Percentiles rank a stretch among this genome's conserved stretches.
Conservation (phyloP, 2,113 vertebrate genomes). For the Neolamprologus tretocephalus region DNA sequence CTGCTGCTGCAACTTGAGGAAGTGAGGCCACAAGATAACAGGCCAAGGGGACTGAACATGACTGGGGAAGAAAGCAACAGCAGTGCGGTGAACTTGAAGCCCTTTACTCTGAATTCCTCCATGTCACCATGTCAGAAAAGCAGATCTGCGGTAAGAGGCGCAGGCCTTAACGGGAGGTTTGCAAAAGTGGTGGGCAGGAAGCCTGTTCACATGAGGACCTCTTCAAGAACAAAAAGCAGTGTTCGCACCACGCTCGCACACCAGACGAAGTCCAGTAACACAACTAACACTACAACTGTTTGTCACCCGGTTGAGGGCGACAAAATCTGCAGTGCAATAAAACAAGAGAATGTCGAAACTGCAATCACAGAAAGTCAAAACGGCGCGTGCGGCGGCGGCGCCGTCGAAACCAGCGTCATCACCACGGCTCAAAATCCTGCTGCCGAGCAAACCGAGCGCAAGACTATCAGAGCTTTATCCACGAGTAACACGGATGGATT, state of each 20-base stretch:
- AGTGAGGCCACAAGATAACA: background rate
- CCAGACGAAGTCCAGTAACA: background rate
- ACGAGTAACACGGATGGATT: background rate
- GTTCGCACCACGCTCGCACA: background rate
- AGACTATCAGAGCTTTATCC: background rate
- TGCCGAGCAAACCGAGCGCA: background rate
- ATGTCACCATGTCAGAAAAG: background rate
- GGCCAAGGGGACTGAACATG: background rate
- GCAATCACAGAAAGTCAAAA: background rate
- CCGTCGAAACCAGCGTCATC: background rate
- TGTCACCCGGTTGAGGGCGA: background rate
- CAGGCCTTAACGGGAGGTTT: background rate
- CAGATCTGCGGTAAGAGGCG: background rate
- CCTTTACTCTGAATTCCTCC: constrained; percentile 36
- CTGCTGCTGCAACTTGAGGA: constrained; percentile 54
- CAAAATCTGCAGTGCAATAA: constrained; percentile 6
- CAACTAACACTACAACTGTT: background rate
- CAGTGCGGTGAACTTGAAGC: constrained; percentile 36
- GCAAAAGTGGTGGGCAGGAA: constrained; percentile 21
- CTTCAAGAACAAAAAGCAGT: constrained; percentile 48
- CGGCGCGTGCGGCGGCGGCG: background rate
- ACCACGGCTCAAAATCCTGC: background rate
- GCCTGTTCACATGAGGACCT: background rate
- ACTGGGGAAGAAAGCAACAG: background rate
- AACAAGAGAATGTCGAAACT: background rate